phyloP scores from a whole-genome alignment of 2,888 invertebrate genomes.

The Rutpela maculata region DNA sequence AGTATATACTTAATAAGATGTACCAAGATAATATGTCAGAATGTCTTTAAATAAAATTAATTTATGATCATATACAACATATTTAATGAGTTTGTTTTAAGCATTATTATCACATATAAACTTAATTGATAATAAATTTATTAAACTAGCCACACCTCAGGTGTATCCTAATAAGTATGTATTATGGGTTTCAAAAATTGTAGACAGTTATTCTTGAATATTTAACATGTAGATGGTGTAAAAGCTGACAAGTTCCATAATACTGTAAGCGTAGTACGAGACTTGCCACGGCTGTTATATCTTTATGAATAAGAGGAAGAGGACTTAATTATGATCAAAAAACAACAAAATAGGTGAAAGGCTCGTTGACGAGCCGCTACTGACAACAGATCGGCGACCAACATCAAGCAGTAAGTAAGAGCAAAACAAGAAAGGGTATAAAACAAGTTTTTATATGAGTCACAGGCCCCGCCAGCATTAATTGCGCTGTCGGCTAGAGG shows the following conservation, averaged over 20 bases:
- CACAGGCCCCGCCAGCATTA: conserved; percentile 60
- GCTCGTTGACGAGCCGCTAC: conserved; percentile 34
- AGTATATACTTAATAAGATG: too few species aligned
- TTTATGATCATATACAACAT: too few species aligned
- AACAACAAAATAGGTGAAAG: conserved; percentile 12
- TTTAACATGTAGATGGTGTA: not conserved
- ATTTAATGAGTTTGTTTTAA: not conserved
- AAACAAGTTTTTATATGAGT: conserved; percentile 43
- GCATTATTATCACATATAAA: not conserved
- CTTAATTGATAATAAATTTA: not conserved
- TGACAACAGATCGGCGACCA: conserved; percentile 33
- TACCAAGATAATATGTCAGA: too few species aligned
- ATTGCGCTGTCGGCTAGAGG: conserved; percentile 60
- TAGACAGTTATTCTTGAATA: not conserved
- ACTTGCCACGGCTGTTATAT: conserved; percentile 15
- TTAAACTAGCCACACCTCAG: not conserved
- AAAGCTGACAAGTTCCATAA: conserved; percentile 15
- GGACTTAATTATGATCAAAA: conserved; percentile 26
- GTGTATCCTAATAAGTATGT: not conserved
- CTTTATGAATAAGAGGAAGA: conserved; percentile 21
- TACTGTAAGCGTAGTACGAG: not conserved
- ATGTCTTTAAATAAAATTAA: too few species aligned
- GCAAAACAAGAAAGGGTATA: conserved; percentile 43
- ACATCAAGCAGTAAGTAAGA: conserved; percentile 36
- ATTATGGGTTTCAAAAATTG: not conserved